Percentiles rank a stretch among this genome's conserved stretches.
phyloP scores from a whole-genome alignment of 2,888 invertebrate genomes.

The Chrysomela aeneicollis region DNA sequence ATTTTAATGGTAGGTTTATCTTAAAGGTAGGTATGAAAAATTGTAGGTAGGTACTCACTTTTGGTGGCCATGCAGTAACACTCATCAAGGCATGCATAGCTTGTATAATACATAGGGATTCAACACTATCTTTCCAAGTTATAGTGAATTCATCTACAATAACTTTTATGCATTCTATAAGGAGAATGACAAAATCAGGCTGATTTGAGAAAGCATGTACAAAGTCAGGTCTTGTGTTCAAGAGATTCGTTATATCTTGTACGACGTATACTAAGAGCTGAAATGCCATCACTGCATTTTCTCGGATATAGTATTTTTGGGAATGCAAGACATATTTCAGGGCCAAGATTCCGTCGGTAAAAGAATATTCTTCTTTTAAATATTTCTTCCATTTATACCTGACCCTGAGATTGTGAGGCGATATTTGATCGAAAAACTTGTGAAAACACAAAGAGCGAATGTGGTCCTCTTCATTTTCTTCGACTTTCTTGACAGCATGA shows the following conservation, averaged over 20 bases:
- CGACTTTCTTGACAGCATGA: slow-evolving; percentile 20
- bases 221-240: slow-evolving; percentile 46
- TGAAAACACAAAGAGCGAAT: slow-evolving; percentile 68
- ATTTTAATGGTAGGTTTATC: too few species aligned
- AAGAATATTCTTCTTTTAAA: slow-evolving; percentile 58
- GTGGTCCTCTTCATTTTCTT: slow-evolving; percentile 58
- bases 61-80: slow-evolving; percentile 63
- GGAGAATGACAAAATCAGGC: slow-evolving; percentile 65
- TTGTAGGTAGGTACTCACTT: slow-evolving; percentile 58
- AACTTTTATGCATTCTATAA: slow-evolving; percentile 71
- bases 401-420: slow-evolving; percentile 68
- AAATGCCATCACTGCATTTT: slow-evolving; percentile 70
- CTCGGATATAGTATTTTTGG: slow-evolving; percentile 67
- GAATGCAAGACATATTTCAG: slow-evolving; percentile 67
- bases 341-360: slow-evolving; percentile 64
- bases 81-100: slow-evolving; percentile 65
- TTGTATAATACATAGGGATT: slow-evolving; percentile 73
- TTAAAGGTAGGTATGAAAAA: too few species aligned
- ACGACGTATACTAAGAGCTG: slow-evolving; percentile 70
- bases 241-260: slow-evolving; percentile 62
- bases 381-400: slow-evolving; percentile 55
- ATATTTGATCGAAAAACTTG: slow-evolving; percentile 69
- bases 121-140: slow-evolving; percentile 80
- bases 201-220: slow-evolving; percentile 45
- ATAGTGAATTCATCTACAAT: slow-evolving; percentile 75